A percentile compares a stretch with the other conserved stretches of the same genome.
phyloP scores from a whole-genome alignment of 2,113 vertebrate species.

The Anarhynchus alexandrinus region DNA sequence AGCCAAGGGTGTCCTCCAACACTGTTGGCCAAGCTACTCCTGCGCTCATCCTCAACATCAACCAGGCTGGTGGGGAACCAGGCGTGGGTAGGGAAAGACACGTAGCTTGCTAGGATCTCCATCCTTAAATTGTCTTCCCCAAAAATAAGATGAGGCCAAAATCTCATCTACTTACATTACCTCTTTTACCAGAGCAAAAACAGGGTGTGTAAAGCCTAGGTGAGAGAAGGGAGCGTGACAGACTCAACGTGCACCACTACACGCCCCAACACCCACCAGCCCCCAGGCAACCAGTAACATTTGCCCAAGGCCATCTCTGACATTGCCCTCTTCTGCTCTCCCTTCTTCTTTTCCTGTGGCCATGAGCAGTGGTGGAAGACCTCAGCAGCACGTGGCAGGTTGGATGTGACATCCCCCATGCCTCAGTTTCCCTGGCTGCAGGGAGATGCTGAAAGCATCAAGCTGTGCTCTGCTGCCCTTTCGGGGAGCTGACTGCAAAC shows the following conservation, averaged over 20 bases:
- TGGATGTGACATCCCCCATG: accelerated
- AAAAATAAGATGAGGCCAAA: background rate
- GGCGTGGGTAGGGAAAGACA: background rate
- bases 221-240: background rate
- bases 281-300: background rate
- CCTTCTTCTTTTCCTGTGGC: background rate
- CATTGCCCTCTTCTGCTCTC: background rate
- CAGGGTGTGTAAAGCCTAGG: background rate
- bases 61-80: background rate
- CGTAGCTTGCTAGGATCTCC: background rate
- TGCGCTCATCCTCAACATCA: background rate
- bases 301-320: too few species aligned
- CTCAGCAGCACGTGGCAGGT: background rate
- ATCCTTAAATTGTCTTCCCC: background rate
- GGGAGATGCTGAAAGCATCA: background rate
- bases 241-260: background rate
- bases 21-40: background rate
- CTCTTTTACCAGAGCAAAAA: background rate
- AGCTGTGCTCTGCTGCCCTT: background rate
- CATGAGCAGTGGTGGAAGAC: background rate
- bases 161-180: background rate
- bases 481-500: background rate
- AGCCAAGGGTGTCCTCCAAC: background rate
- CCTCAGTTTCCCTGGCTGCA: background rate
- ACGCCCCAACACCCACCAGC: accelerated